Conservation (phyloP, 2,113 vertebrate genomes). For the Zosterops pallidus region DNA sequence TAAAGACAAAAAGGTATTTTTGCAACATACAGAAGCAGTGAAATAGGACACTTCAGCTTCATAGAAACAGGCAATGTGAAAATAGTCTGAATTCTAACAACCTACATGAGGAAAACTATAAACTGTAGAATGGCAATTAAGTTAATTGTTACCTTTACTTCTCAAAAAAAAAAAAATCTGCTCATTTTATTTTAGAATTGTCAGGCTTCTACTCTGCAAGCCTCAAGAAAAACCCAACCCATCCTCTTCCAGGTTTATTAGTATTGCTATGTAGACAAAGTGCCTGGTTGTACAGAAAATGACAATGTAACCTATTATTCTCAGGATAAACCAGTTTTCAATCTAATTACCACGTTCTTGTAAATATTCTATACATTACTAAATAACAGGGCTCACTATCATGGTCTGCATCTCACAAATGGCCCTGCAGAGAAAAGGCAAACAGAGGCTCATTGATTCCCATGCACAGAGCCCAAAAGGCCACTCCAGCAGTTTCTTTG, state of each 20-base stretch:
- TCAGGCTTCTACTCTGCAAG: background rate
- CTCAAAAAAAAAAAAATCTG: background rate
- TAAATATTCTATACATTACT: background rate
- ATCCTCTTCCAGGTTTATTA: background rate
- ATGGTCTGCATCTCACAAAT: background rate
- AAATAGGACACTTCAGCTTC: conserved; percentile 50
- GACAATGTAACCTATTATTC: conserved; percentile 21
- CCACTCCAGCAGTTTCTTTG: background rate
- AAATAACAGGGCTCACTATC: conserved; percentile 17
- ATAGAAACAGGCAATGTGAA: background rate
- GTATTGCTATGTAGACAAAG: background rate
- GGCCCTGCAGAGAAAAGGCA: background rate
- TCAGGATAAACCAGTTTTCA: background rate
- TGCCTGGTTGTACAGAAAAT: background rate
- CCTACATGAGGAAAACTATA: background rate
- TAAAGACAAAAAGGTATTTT: conserved; percentile 30
- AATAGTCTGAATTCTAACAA: conserved; percentile 22
- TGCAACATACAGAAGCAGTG: conserved; percentile 52
- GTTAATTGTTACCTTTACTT: conserved; percentile 19
- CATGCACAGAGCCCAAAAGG: background rate
- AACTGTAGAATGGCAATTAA: background rate
- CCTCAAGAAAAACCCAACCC: background rate
- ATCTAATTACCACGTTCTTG: background rate
- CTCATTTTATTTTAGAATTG: background rate
- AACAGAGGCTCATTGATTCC: conserved; percentile 49